Base-by-base conservation (phyloP, 2,113 vertebrate genomes). In the Suncus etruscus region DNA sequence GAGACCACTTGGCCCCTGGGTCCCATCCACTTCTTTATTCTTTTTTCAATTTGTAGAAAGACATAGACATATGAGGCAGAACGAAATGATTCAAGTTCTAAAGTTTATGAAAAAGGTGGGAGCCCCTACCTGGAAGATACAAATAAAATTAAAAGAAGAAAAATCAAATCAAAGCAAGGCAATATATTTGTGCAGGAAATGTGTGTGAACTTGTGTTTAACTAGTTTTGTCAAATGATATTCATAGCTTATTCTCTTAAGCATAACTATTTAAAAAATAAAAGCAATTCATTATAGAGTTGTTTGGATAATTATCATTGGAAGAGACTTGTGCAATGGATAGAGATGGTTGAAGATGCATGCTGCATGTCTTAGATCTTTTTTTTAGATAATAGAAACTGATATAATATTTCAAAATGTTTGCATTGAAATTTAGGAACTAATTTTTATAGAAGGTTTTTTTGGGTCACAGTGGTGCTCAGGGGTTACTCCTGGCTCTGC, bases 181-280 rank as follows among this genome's bases (percentile, higher is more conserved):
- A 39, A 39, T 39, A 11, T 77, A 83, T 87, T 86, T 87, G 75
- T n/a, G 25, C 76, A 39, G 29, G 74, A 63, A 70, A 15, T 85
- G 29, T 69, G 1, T 87, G 68, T 77, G 32, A 58, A 76, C 51
- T 10, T 39, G 22, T 76, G 27, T 87, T 11, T 78, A 78, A 79
- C 90, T 93, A 87, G 75, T 25, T 91, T 80, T 91, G 48, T 86
- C 47, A 94, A 69, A 92, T 91, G 82, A 85, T 73, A 32, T 90
- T 94, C 58, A 73, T 81, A 61, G 22, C 50, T 94, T 91, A 73
- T 66, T 80, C 32, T 83, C 24, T 87, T 92, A 93, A 72, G 51
- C 29, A 82, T 83, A 92, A 81, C 81, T 24, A 15, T 83, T 86
- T 65, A 90, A 50, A 86, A 39, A 91, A 86, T 81, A 29, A 84